Conservation (phyloP, 2,113 vertebrate species). For the Tragelaphus buxtoni region DNA sequence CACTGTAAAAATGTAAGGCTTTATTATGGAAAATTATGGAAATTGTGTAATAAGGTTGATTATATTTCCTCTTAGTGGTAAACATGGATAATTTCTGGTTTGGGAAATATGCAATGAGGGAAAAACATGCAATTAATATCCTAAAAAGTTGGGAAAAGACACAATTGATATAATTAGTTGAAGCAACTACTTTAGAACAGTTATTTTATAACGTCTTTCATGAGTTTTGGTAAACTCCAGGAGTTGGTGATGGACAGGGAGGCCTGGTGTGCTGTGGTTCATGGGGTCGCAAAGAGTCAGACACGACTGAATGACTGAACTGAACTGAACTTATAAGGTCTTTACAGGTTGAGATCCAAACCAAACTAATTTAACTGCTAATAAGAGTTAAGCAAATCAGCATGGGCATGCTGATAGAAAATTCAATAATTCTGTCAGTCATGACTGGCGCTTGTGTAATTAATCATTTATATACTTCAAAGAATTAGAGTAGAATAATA, state of each 20-base stretch:
- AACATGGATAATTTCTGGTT: constrained; percentile 31
- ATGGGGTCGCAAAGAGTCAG: not conserved
- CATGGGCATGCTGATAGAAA: not conserved
- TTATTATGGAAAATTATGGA: constrained; percentile 31
- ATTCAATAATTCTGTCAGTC: not conserved
- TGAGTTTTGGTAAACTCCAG: not conserved
- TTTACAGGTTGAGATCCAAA: not conserved
- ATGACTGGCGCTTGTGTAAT: not conserved
- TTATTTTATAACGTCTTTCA: not conserved
- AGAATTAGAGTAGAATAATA: not conserved
- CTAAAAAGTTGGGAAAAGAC: not conserved
- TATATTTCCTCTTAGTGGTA: constrained; percentile 13
- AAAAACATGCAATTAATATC: not conserved
- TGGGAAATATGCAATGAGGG: not conserved
- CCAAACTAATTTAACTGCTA: not conserved
- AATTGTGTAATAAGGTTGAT: constrained; percentile 23
- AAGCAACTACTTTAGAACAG: not conserved
- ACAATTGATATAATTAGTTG: not conserved
- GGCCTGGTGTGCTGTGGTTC: not conserved
- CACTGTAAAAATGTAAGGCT: constrained; percentile 1
- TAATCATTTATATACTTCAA: not conserved
- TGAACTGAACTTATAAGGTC: not conserved
- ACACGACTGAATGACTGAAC: not conserved
- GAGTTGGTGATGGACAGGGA: not conserved
- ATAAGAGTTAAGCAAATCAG: not conserved